Base-by-base conservation (phyloP, 2,888 invertebrate genomes). In the Sesamia inferens region DNA sequence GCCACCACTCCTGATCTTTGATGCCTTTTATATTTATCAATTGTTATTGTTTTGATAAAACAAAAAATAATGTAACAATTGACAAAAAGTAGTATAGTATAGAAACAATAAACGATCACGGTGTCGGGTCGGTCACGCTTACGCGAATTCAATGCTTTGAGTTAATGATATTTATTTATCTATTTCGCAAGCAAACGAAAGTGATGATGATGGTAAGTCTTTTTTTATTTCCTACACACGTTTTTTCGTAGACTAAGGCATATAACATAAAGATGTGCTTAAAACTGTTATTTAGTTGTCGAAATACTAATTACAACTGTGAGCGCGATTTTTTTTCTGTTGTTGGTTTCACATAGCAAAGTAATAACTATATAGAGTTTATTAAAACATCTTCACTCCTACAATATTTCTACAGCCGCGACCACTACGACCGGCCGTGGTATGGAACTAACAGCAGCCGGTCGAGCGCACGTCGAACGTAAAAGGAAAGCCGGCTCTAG, bases 371-470 rank as follows among this genome's bases (percentile, higher is more conserved):
- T 6, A 22, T 6, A 14, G n/a, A 6, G 10, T 62, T 11, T 6
- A 4, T 22, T 16, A 14, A 16, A n/a, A 42, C 5, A 44, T 44
- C 44, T 44, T 11, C 10, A 10, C 1, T 44, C 1, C 1, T 0
- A 74, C 24, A 16, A 39, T 39, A n/a, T 48, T 39, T 22, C 7
- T n/a, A 10, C 51, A 92, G 91, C 83, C 44, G 70, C 86, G 24
- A 78, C 87, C 11, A 54, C 89, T 57, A 42, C 86, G 10, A 70
- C 77, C 10, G 86, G 88, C 0, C 89, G 90, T 3, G 94, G 94
- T 2, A 96, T 96, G 94, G 88, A 93, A 68, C 73, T 95, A 13
- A 95, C 96, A 0, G 93, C 94, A 3, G 96, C 95, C 0, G 96
- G 96, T 0, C 89, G 90, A 3, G 95, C 95, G 0, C 94, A 93